Evolutionary conservation across 2,113 vertebrate genomes (phyloP).

Genomic region (Takifugu flavidus): DNA sequence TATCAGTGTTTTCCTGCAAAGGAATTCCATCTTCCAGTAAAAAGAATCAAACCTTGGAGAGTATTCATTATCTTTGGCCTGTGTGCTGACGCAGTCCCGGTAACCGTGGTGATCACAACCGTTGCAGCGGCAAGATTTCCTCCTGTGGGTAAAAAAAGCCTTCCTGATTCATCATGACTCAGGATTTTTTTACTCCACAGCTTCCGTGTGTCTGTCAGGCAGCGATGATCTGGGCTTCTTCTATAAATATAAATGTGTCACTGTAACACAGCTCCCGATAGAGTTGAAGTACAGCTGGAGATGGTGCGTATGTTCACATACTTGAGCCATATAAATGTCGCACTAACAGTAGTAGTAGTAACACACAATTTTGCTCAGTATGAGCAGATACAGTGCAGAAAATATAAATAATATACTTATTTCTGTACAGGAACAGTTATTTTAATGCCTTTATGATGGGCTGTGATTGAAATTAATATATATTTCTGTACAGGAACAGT

Average conservation of each 20-base stretch:
- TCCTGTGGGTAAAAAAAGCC: slow-evolving; percentile 7
- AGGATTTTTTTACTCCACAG: slow-evolving; percentile 48
- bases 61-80: slow-evolving; percentile 9
- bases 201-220: slow-evolving; percentile 13
- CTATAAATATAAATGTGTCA: slow-evolving; percentile 45
- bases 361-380: too few relatives aligned
- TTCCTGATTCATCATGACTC: slow-evolving; percentile 61
- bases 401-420: too few relatives aligned
- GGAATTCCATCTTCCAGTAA: slow-evolving; percentile 9
- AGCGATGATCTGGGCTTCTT: slow-evolving; percentile 6
- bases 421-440: too few relatives aligned
- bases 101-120: slow-evolving; percentile 13
- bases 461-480: too few relatives aligned
- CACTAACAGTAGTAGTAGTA: too few relatives aligned
- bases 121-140: slow-evolving; percentile 32
- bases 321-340: too few relatives aligned
- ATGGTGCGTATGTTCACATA: neutral
- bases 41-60: slow-evolving; percentile 1
- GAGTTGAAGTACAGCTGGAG: neutral
- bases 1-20: neutral
- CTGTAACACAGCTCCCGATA: slow-evolving; percentile 3
- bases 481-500: too few relatives aligned
- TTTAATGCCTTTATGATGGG: too few relatives aligned
- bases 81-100: slow-evolving; percentile 17
- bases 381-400: too few relatives aligned